phyloP scores from a whole-genome alignment of 2,888 invertebrate species.

The Eremobia ochroleuca region DNA sequence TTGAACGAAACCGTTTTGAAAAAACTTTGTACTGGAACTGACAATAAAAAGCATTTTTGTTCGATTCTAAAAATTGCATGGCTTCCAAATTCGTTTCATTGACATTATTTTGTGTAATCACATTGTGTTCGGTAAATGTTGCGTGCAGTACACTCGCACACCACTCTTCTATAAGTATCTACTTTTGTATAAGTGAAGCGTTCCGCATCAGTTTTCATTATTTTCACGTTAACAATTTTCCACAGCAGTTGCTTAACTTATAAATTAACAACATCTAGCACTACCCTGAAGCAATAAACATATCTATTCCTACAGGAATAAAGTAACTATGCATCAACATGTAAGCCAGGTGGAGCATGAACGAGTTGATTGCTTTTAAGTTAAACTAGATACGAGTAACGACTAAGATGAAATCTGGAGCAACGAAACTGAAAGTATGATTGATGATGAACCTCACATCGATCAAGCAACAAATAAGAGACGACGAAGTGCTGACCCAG shows the following conservation, averaged over 20 bases:
- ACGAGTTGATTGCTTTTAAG: constrained; percentile 2
- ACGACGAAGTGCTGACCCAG: constrained; percentile 8
- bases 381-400: neutral
- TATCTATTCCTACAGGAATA: neutral
- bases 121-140: constrained; percentile 37
- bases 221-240: constrained; percentile 34
- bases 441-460: constrained; percentile 21
- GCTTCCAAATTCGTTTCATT: constrained; percentile 21
- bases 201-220: constrained; percentile 40
- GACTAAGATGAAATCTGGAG: constrained; percentile 7
- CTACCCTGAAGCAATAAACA: neutral
- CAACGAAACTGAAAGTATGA: constrained; percentile 12
- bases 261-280: neutral
- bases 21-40: constrained; percentile 14
- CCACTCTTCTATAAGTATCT: neutral
- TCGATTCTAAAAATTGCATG: constrained; percentile 15
- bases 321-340: neutral
- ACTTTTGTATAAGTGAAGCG: neutral
- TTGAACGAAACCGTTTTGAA: constrained; percentile 35
- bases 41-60: constrained; percentile 31
- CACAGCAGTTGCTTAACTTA: constrained; percentile 8
- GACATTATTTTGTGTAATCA: constrained; percentile 17
- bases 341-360: neutral
- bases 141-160: constrained; percentile 18
- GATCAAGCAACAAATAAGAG: constrained; percentile 25